phyloP scores from a whole-genome alignment of 2,888 invertebrate genomes.

The Chalcosyrphus nemorum region DNA sequence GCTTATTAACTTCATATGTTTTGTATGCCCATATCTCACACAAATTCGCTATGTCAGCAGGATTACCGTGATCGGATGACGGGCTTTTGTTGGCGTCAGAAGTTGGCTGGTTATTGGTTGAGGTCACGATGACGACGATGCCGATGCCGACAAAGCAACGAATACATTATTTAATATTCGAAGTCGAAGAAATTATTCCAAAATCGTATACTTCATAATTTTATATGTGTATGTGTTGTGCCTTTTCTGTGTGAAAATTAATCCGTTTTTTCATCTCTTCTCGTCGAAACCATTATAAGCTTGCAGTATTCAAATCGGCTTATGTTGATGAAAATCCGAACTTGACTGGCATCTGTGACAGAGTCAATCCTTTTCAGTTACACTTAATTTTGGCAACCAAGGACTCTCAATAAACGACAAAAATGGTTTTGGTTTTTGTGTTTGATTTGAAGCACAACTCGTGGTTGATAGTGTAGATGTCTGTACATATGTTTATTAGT shows the following conservation, averaged over 20 bases:
- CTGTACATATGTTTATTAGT: too few species aligned
- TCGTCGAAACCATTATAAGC: neutral
- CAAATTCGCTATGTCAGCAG: constrained; percentile 69
- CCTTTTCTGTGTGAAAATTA: neutral
- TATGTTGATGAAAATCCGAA: neutral
- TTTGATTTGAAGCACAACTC: neutral
- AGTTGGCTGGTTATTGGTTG: constrained; percentile 6
- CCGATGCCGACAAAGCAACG: neutral
- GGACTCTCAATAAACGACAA: neutral
- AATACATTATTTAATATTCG: constrained; percentile 12
- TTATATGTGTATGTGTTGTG: neutral
- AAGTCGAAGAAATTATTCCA: neutral
- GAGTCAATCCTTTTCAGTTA: neutral
- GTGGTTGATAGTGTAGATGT: too few species aligned
- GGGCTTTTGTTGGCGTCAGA: constrained; percentile 17
- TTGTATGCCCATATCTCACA: constrained; percentile 63
- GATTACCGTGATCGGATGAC: constrained; percentile 64
- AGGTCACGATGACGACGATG: neutral
- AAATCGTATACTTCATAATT: constrained; percentile 4
- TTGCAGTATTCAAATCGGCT: neutral
- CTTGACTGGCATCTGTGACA: neutral
- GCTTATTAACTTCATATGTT: constrained; percentile 71
- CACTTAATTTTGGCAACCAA: neutral
- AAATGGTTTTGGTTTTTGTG: neutral
- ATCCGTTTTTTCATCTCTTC: neutral